Evolutionary conservation across 92 coral and sea anemone genomes (phyloP), one percentile per base, ranked within the genome.

Genomic region (Blastomussa wellsi): DNA sequence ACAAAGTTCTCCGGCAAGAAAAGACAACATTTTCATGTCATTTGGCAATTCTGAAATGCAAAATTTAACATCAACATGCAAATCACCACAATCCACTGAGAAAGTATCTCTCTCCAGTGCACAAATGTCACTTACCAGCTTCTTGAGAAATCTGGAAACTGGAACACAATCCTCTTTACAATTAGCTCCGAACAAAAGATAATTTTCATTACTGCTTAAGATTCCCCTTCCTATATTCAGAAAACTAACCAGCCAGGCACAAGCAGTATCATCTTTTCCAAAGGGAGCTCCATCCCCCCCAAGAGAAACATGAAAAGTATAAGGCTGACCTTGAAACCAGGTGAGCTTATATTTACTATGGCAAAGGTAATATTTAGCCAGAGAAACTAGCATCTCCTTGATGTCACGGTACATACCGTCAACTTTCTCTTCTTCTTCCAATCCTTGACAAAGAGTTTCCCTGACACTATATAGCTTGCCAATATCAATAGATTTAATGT

Each of bases 281-380:
- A 83, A 88, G 3, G 95, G 95, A 7, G 90, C 86, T 6, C 93
- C 88, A 48, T 92, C 91, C 19, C 95, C 91, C 51, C 95, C 95
- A 64, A 90, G n/a, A 53, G 91, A 65, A 59, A 93, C 82, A 72
- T 68, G 70, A 44, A 91, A 89, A 19, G 88, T 91, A 77, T 91
- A 28, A 10, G 73, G 71, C 51, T 83, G 60, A 24, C 52, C 79
- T 52, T 47, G 64, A 72, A 89, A 91, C 90, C 90, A 88, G 0
- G 31, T 67, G 36, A 89, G 72, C 17, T 83, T 37, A 76, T 91
- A 79, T n/a, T 69, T 74, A 39, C 73, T 38, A 14, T 35, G 33
- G 84, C 66, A 64, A 9, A 93, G 75, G 80, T 93, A 89, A 80
- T 77, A 91, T 35, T 72, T 57, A 13, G 91, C 96, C 39, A 91